phyloP scores from a whole-genome alignment of 2,888 invertebrate genomes.

The Tenthredo scrophulariae region DNA sequence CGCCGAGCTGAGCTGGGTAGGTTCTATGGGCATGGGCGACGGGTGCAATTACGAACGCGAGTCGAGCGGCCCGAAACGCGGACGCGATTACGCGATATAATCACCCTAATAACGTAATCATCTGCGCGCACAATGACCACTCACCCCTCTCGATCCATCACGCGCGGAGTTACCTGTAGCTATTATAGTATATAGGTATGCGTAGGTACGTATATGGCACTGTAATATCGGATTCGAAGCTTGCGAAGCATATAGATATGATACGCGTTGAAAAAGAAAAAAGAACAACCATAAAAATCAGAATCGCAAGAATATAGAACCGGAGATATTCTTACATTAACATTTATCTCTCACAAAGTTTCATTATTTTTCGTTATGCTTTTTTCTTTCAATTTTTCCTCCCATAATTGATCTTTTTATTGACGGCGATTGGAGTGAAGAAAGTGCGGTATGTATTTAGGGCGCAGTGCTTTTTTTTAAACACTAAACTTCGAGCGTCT shows the following conservation, averaged over 20 bases:
- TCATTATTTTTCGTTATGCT: background rate
- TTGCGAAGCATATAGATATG: background rate
- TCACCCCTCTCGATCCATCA: conserved; percentile 35
- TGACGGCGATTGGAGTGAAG: background rate
- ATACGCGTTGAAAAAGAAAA: background rate
- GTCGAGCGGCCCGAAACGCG: conserved; percentile 46
- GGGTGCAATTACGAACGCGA: conserved; percentile 46
- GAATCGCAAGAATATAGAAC: background rate
- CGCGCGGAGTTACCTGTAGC: background rate
- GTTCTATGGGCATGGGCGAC: background rate
- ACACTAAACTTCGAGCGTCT: background rate
- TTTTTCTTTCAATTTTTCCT: background rate
- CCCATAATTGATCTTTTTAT: background rate
- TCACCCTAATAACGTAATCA: conserved; percentile 64
- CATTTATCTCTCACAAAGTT: background rate
- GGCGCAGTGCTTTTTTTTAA: background rate
- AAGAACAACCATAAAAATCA: no score
- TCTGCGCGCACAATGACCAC: conserved; percentile 50
- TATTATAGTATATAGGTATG: background rate
- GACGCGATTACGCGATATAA: conserved; percentile 60
- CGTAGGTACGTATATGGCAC: background rate
- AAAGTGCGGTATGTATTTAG: no score
- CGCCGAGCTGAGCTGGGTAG: background rate
- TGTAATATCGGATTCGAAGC: background rate
- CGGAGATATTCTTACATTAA: background rate